phyloP scores from a whole-genome alignment of 2,888 invertebrate species.

The Trichopria drosophilae region DNA sequence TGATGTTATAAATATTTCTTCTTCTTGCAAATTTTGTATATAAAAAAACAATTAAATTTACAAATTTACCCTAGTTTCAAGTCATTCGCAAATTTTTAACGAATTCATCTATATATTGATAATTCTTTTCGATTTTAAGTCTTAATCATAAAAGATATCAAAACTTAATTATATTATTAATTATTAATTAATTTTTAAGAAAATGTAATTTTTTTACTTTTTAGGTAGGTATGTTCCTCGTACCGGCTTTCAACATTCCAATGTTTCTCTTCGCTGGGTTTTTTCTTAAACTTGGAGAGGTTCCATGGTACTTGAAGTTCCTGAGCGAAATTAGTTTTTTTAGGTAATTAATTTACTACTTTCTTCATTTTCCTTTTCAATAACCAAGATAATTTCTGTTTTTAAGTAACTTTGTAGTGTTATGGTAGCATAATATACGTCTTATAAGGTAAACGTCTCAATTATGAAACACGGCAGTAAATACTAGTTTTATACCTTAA shows the following conservation, averaged over 20 bases:
- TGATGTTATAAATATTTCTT: too few relatives aligned
- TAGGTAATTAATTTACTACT: conserved; percentile 46
- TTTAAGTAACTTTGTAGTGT: too few relatives aligned
- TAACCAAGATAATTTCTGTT: too few relatives aligned
- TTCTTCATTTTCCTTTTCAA: too few relatives aligned
- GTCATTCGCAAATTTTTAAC: conserved; percentile 5
- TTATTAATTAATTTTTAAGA: conserved; percentile 6
- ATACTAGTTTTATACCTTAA: too few relatives aligned
- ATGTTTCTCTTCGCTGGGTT: conserved; percentile 83
- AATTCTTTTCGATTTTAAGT: not conserved
- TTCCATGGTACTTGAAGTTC: conserved; percentile 70
- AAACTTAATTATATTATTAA: not conserved
- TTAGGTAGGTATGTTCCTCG: conserved; percentile 76
- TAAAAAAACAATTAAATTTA: too few relatives aligned
- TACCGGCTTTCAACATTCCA: conserved; percentile 77
- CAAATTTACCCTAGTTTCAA: too few relatives aligned
- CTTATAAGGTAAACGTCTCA: too few relatives aligned
- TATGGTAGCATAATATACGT: too few relatives aligned
- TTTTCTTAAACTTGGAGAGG: conserved; percentile 75
- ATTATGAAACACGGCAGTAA: too few relatives aligned
- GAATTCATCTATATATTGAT: conserved; percentile 1
- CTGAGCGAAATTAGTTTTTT: conserved; percentile 74
- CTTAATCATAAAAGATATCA: too few relatives aligned
- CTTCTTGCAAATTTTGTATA: too few relatives aligned
- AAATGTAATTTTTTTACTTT: conserved; percentile 41